These are phyloP conservation scores for Onthophagus sagittarius DNA, from an alignment of 2,888 invertebrate species.

Conservation along the genomic window DNA sequence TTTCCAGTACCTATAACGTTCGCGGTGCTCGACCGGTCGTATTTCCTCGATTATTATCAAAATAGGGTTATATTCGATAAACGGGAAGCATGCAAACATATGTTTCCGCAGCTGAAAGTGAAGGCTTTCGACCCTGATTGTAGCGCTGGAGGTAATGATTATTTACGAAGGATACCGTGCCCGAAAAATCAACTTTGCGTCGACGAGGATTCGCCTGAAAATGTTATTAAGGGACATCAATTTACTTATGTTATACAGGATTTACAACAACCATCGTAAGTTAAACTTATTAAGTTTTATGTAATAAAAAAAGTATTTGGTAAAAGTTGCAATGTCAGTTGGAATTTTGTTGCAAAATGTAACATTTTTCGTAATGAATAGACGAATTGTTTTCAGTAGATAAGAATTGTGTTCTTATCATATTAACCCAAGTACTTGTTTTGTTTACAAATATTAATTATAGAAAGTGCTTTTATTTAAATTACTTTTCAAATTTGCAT, in stretches of 20 bases:
- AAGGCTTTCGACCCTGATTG: conserved; percentile 84
- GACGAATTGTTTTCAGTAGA: background rate
- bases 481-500: too few relatives aligned
- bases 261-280: conserved; percentile 81
- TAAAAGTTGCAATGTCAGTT: background rate
- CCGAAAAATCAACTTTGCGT: conserved; percentile 68
- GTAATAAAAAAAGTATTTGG: background rate
- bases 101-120: conserved; percentile 80
- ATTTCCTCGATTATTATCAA: conserved; percentile 87
- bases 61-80: conserved; percentile 65
- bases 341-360: background rate
- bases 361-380: background rate
- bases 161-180: conserved; percentile 84
- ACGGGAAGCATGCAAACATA: conserved; percentile 73
- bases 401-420: background rate
- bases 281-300: conserved; percentile 11
- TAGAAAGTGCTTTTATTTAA: background rate
- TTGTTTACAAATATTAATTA: background rate
- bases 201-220: conserved; percentile 82
- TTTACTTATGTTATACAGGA: conserved; percentile 93
- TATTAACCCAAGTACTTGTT: background rate
- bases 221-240: conserved; percentile 84
- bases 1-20: conserved; percentile 72
- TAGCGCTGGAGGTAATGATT: conserved; percentile 72
- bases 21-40: conserved; percentile 84